phyloP scores from a whole-genome alignment of 1,140 invertebrate species.

The Penaeus japonicus region DNA sequence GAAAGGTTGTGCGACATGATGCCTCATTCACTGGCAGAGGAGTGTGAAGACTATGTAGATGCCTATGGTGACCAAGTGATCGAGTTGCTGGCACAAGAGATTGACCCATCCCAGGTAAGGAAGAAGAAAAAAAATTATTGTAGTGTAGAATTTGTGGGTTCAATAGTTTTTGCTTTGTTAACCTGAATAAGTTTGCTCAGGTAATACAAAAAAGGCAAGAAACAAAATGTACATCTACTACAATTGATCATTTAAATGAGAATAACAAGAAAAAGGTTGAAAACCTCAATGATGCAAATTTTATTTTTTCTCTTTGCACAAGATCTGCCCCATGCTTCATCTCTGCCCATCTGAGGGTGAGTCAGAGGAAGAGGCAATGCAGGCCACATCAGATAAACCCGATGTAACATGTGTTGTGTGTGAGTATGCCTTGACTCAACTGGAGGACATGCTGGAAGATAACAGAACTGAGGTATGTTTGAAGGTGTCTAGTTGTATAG shows the following conservation, averaged over 20 bases:
- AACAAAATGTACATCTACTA: background rate
- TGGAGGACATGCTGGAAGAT: conserved; percentile 72
- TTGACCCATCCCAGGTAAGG: conserved; percentile 77
- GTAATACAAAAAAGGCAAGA: background rate
- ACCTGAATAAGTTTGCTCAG: background rate
- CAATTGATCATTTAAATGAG: too few relatives aligned
- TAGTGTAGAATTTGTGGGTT: conserved; percentile 51
- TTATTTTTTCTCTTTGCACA: background rate
- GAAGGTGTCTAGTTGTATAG: background rate
- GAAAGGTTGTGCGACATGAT: conserved; percentile 72
- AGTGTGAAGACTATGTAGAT: conserved; percentile 63
- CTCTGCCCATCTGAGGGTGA: conserved; percentile 69
- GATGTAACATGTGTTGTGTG: conserved; percentile 76
- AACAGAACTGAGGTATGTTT: conserved; percentile 71
- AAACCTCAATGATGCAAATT: background rate
- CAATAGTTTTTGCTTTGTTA: background rate
- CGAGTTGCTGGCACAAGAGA: conserved; percentile 73
- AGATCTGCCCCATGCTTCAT: conserved; percentile 73
- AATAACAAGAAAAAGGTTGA: background rate
- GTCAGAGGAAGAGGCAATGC: conserved; percentile 61
- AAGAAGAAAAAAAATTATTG: conserved; percentile 54
- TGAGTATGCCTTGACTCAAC: conserved; percentile 76
- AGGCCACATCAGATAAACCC: conserved; percentile 63
- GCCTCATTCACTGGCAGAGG: conserved; percentile 60
- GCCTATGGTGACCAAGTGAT: conserved; percentile 61